Evolutionary conservation across 2,888 invertebrate species (phyloP), one percentile per base, ranked within the genome.

Genomic region (Hyposoter dolosus): DNA sequence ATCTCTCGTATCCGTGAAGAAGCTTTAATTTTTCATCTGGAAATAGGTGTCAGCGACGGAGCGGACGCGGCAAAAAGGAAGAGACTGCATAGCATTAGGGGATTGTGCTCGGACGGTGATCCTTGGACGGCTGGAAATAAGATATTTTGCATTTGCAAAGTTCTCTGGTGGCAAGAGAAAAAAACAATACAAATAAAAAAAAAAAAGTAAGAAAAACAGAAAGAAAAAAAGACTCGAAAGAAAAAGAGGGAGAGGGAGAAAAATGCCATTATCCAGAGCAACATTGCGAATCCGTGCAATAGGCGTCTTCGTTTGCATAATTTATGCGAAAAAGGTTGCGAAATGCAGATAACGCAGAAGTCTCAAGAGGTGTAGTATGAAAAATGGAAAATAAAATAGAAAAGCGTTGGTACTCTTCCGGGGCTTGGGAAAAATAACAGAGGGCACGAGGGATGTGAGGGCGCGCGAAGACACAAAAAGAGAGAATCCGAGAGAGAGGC

Each of bases 351-450:
- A 84, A 88, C 71, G 81, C 74, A 43, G 9, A 68, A 76, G 47
- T 74, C 68, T 78, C 74, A 66, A n/a, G 72, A 66, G 75, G 71
- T 56, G 60, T 45, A 56, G 83, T 60, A 84, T 84, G 84, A 87
- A 82, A 87, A 87, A 86, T 87, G 84, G 75, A 82, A 84, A 87
- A 87, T 87, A 84, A 87, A 87, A 87, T 87, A 85, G 83, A 60
- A 76, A 84, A 40, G 23, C 40, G 69, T 43, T 35, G 72, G 66
- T 60, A 50, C 72, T 60, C 12, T 43, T 45, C 45, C 17, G 56
- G 65, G 43, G 77, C 77, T 76, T 71, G 78, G 53, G 69, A 83
- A 72, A 78, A 69, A 75, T 84, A 80, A 71, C 72, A 66, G 56
- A 78, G 66, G 43, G 76, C 53, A 47, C 35, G n/a, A 43, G 63